Evolutionary conservation across 2,797 vertebrate genomes (phyloP).

Genomic region (Otolemur crassicaudatus): DNA sequence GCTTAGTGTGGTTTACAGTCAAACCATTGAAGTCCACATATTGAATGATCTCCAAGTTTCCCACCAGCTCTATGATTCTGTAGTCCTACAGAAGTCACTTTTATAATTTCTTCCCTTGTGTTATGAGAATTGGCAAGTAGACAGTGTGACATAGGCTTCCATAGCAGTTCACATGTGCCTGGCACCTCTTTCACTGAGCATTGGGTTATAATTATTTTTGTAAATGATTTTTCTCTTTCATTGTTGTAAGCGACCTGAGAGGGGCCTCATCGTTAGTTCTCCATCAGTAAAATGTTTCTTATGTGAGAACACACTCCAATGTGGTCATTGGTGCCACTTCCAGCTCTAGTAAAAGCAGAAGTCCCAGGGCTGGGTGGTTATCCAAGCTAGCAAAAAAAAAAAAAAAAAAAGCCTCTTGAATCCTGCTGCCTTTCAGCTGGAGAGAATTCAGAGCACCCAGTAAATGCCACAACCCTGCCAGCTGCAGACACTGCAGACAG

Average conservation of each 20-base stretch:
- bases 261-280: neutral
- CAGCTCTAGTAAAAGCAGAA: neutral
- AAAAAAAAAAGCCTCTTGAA: neutral
- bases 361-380: neutral
- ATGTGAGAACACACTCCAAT: neutral
- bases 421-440: neutral
- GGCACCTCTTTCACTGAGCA: neutral
- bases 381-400: neutral
- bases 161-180: neutral
- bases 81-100: neutral
- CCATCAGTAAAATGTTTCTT: neutral
- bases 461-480: fast-evolving
- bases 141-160: neutral
- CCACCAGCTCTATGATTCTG: neutral
- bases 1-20: neutral
- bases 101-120: neutral
- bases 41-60: neutral
- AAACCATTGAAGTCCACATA: neutral
- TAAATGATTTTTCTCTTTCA: neutral
- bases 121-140: neutral
- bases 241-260: neutral
- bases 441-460: neutral
- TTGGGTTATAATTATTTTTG: neutral
- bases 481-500: neutral
- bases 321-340: neutral